phyloP scores from a whole-genome alignment of 2,888 invertebrate genomes.

The Agonopterix alstromeriana region DNA sequence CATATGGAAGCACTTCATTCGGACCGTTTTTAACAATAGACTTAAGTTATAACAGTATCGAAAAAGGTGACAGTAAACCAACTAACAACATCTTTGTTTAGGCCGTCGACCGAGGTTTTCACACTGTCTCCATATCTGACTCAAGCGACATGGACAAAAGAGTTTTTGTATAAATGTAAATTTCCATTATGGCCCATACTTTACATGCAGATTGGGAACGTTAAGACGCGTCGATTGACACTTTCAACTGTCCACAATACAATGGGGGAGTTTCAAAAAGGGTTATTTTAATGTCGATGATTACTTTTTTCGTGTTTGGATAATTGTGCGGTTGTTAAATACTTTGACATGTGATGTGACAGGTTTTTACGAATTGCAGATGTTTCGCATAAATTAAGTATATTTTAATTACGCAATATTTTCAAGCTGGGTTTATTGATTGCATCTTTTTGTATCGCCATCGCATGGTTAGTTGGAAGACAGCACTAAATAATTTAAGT shows the following conservation, averaged over 20 bases:
- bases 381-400: background rate
- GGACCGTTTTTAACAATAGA: background rate
- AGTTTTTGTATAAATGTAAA: slow-evolving; percentile 64
- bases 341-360: slow-evolving; percentile 27
- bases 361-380: slow-evolving; percentile 6
- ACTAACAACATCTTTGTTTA: slow-evolving; percentile 28
- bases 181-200: slow-evolving; percentile 52
- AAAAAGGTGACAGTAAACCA: slow-evolving; percentile 27
- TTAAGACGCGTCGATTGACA: slow-evolving; percentile 37
- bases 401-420: too few relatives aligned
- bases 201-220: slow-evolving; percentile 63
- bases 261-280: slow-evolving; percentile 30
- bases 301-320: slow-evolving; percentile 23
- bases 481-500: too few relatives aligned
- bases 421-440: too few relatives aligned
- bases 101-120: slow-evolving; percentile 56
- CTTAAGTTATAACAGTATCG: slow-evolving; percentile 17
- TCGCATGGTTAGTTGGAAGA: too few relatives aligned
- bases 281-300: slow-evolving; percentile 36
- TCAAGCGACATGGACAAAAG: slow-evolving; percentile 49
- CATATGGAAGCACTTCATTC: too few relatives aligned
- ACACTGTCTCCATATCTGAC: slow-evolving; percentile 41
- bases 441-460: too few relatives aligned
- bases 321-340: slow-evolving; percentile 17
- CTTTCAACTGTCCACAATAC: slow-evolving; percentile 37